Percentiles rank a stretch among this genome's conserved stretches.
Conservation (phyloP, 2,797 vertebrate genomes). For the Philypnodon macrostomus region DNA sequence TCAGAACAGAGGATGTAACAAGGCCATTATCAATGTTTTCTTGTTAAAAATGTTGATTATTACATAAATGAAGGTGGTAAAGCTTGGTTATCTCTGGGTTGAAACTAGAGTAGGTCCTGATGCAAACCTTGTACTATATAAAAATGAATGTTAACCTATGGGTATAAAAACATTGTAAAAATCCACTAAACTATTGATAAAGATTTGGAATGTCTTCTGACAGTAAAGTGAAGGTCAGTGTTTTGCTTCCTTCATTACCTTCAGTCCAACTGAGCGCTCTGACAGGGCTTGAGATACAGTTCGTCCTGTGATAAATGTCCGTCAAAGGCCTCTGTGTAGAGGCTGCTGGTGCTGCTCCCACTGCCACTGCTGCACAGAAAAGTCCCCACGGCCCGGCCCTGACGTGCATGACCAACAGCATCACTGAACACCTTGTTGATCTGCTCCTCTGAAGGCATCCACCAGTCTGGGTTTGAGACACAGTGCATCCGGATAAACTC, state of each 20-base stretch:
- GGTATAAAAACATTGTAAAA: conserved; percentile 51
- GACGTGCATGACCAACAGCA: conserved; percentile 93
- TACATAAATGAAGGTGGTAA: no score
- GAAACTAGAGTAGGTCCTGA: no score
- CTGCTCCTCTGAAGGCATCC: conserved; percentile 99
- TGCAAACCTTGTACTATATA: neutral
- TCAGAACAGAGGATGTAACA: no score
- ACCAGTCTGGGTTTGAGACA: conserved; percentile 97
- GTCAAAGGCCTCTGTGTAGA: conserved; percentile 89
- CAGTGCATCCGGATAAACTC: conserved; percentile 99
- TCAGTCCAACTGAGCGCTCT: conserved; percentile 89
- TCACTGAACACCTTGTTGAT: conserved; percentile 99
- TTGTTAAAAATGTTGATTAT: no score
- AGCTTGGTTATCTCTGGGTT: no score
- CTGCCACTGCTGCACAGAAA: conserved; percentile 76
- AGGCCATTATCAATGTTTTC: no score
- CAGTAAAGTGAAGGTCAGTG: conserved; percentile 49
- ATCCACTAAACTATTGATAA: conserved; percentile 46
- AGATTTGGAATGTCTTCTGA: conserved; percentile 64
- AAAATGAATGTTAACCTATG: conserved; percentile 16
- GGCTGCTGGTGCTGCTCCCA: conserved; percentile 79
- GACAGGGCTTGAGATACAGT: conserved; percentile 86
- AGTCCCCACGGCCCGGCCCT: conserved; percentile 92
- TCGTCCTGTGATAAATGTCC: conserved; percentile 90
- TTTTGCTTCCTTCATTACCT: conserved; percentile 5